Base-by-base conservation (phyloP, 2,888 invertebrate genomes). In the Poecilobothrus nobilitatus region DNA sequence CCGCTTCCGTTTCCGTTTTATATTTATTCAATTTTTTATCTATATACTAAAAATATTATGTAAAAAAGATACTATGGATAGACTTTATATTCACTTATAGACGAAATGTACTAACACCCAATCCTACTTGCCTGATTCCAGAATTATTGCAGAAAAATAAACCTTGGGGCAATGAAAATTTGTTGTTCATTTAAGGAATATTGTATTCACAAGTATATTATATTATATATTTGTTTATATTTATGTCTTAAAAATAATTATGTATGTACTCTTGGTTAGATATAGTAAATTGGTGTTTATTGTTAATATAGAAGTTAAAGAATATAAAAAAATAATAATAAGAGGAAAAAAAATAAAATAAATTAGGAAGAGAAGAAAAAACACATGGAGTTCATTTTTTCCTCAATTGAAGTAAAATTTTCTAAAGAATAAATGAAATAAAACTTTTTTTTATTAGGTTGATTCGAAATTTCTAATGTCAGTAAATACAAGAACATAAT, bases 121-220 rank as follows among this genome's bases (percentile, higher is more conserved):
- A 27, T 5, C 3, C 27, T 27, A 5, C 27, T 5, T 27, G 27
- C 5, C 27, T 27, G 27, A 27, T 27, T 27, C 27, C 27, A 27
- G 27, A 53, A 53, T 1, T 53, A 6, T n/a, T 6, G 18, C 2
- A 53, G 18, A 53, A 53, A 53, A 53, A 53, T 53, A 53, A 53
- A 53, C 53, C 53, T 18, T 53, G 18, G 53, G 53, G 53, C 53
- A 53, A 53, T 53, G 53, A 53, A 53, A 53, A 53, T 53, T 53
- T 53, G 53, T 6, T 53, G 53, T 53, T 53, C 53, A 53, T 53
- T 53, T 53, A 53, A 15, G 53, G 53, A 18, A 53, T 53, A 53
- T 53, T 53, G 53, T 53, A 18, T 53, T 9, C 18, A 4, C 12
- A 12, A 5, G 7, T 37, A 37, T 2, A 37, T n/a, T 34, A 8